Evolutionary conservation across 2,113 vertebrate species (phyloP).

Genomic region (Hipposideros armiger): DNA sequence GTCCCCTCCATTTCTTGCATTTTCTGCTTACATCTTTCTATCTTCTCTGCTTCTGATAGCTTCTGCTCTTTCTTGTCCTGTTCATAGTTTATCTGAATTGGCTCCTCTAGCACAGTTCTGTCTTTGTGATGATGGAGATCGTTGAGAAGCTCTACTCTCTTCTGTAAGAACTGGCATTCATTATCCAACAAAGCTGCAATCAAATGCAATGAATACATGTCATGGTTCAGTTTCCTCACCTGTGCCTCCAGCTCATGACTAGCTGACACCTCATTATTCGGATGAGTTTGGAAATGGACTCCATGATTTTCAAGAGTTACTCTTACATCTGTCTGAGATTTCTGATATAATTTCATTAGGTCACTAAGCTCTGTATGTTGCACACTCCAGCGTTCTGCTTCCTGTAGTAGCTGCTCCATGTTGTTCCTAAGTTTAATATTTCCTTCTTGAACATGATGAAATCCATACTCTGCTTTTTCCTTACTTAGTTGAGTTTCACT

Average conservation of each 20-base stretch:
- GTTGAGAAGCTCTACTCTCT: constrained; percentile 38
- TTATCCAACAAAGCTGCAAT: constrained; percentile 63
- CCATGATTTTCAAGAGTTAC: background rate
- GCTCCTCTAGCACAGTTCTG: background rate
- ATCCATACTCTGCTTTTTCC: background rate
- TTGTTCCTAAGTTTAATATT: background rate
- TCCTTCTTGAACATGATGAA: background rate
- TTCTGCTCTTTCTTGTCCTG: background rate
- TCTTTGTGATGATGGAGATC: background rate
- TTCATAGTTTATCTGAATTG: fast-evolving
- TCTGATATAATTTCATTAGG: constrained; percentile 45
- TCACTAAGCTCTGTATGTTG: constrained; percentile 65
- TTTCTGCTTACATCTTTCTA: background rate
- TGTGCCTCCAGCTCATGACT: constrained; percentile 46
- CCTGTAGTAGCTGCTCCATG: constrained; percentile 71
- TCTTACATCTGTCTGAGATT: constrained; percentile 18
- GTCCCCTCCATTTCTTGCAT: background rate
- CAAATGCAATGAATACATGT: constrained; percentile 44
- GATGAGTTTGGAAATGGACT: background rate
- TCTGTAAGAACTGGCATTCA: constrained; percentile 70
- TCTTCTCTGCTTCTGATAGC: background rate
- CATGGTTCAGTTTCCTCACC: constrained; percentile 38
- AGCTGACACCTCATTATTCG: fast-evolving
- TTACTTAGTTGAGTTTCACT: background rate
- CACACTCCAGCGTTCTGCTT: constrained; percentile 70